A percentile compares a stretch with the other conserved stretches of the same genome.
Evolutionary conservation across 2,113 vertebrate genomes (phyloP).

Genomic region (Paraplagusia blochii): DNA sequence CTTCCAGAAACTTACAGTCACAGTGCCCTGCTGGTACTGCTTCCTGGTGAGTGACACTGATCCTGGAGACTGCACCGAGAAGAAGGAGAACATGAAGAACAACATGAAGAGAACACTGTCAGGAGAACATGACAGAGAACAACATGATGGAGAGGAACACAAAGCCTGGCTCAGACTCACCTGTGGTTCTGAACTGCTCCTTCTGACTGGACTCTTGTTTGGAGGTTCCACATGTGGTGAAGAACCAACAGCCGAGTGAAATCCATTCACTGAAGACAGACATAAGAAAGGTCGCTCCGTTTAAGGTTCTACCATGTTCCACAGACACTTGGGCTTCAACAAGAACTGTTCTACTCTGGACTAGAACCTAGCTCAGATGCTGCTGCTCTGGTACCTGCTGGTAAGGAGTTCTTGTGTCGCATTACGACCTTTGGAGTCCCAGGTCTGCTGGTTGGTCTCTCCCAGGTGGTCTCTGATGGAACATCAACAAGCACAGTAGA

Average conservation of each 20-base stretch:
- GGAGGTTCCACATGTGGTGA: slow-evolving; percentile 81
- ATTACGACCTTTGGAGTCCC: slow-evolving; percentile 84
- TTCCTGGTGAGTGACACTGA: slow-evolving; percentile 81
- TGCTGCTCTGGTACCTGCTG: slow-evolving; percentile 79
- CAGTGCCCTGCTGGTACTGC: slow-evolving; percentile 81
- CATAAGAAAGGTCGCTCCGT: not conserved
- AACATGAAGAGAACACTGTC: no score
- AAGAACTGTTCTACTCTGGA: slow-evolving; percentile 1
- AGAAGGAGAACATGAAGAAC: slow-evolving; percentile 67
- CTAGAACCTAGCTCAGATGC: slow-evolving; percentile 3
- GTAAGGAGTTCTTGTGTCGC: slow-evolving; percentile 84
- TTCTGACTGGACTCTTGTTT: slow-evolving; percentile 79
- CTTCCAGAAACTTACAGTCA: slow-evolving; percentile 79
- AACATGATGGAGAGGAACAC: no score
- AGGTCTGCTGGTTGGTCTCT: slow-evolving; percentile 84
- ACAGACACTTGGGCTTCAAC: slow-evolving; percentile 8
- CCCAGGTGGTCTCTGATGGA: slow-evolving; percentile 92
- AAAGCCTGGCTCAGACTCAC: slow-evolving; percentile 63
- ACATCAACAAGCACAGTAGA: not conserved
- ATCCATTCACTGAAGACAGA: slow-evolving; percentile 88
- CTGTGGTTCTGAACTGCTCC: slow-evolving; percentile 84
- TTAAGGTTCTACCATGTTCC: not conserved
- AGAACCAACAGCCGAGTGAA: slow-evolving; percentile 84
- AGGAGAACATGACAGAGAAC: no score
- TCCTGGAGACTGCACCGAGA: slow-evolving; percentile 83